These are phyloP conservation scores for Elachura formosa DNA, from an alignment of 2,113 vertebrate genomes.

Conservation along the genomic window DNA sequence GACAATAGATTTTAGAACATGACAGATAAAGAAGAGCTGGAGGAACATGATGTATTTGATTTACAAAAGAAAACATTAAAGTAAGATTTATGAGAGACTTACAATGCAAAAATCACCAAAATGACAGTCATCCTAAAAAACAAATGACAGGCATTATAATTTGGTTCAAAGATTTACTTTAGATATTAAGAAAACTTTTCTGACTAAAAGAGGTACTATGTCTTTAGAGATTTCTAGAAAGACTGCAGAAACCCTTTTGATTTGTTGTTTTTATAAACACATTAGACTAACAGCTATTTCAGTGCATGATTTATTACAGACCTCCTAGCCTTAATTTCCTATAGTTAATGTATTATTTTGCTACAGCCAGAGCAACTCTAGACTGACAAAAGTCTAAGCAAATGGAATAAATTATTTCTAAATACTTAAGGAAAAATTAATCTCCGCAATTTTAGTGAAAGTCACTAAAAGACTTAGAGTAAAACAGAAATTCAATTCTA, in stretches of 20 bases:
- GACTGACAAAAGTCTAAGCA: not conserved
- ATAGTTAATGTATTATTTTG: not conserved
- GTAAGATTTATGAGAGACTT: not conserved
- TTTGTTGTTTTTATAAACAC: not conserved
- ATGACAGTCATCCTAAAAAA: slow-evolving; percentile 3
- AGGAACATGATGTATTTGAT: slow-evolving; percentile 12
- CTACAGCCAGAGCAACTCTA: not conserved
- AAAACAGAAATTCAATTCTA: not conserved
- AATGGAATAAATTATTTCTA: not conserved
- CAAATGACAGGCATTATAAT: not conserved
- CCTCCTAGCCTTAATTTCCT: not conserved
- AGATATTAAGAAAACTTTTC: slow-evolving; percentile 13
- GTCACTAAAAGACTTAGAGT: not conserved
- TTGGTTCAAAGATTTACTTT: slow-evolving; percentile 30
- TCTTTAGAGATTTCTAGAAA: slow-evolving; percentile 6
- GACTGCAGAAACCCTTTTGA: not conserved
- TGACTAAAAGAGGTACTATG: not conserved
- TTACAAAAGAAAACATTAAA: slow-evolving; percentile 44
- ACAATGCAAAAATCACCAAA: slow-evolving; percentile 9
- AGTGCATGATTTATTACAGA: not conserved
- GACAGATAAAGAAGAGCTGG: not conserved
- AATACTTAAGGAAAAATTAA: not conserved
- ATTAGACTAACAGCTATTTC: not conserved
- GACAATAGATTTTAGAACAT: slow-evolving; percentile 13
- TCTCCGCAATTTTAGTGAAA: not conserved